These are phyloP conservation scores for Apogon hyalosoma DNA, from an alignment of 2,797 vertebrate species.

Conservation along the genomic window DNA sequence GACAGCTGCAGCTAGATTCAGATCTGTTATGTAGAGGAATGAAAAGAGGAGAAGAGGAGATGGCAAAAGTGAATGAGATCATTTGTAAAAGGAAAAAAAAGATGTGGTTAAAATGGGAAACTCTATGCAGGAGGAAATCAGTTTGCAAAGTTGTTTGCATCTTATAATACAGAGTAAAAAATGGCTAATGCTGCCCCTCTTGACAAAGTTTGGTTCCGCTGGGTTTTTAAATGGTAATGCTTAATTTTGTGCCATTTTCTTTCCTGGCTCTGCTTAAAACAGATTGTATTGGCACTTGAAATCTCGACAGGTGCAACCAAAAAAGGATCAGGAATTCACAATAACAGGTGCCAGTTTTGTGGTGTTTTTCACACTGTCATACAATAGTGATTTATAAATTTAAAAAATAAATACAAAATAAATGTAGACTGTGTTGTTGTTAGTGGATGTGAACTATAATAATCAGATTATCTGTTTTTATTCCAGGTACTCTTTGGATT, in stretches of 20 bases:
- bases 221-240: not conserved
- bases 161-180: not conserved
- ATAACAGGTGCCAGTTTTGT: constrained; percentile 15
- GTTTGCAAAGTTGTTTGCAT: not conserved
- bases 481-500: not conserved
- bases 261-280: constrained; percentile 40
- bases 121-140: not conserved
- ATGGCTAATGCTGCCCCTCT: not conserved
- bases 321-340: constrained; percentile 19
- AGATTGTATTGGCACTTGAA: constrained; percentile 34
- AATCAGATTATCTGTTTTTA: not conserved
- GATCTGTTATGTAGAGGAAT: constrained; percentile 72
- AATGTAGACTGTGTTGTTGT: too few species aligned
- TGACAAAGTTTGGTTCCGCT: constrained; percentile 1
- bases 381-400: constrained; percentile 25
- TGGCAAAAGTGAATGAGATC: not conserved
- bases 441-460: too few species aligned
- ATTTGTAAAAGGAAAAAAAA: not conserved
- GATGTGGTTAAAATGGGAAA: not conserved
- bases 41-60: not conserved
- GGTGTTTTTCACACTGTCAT: constrained; percentile 12
- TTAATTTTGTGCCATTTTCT: constrained; percentile 16
- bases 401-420: constrained; percentile 1
- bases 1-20: constrained; percentile 87
- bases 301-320: constrained; percentile 42